phyloP scores from a whole-genome alignment of 2,797 vertebrate genomes.

The Sebastes nivosus region DNA sequence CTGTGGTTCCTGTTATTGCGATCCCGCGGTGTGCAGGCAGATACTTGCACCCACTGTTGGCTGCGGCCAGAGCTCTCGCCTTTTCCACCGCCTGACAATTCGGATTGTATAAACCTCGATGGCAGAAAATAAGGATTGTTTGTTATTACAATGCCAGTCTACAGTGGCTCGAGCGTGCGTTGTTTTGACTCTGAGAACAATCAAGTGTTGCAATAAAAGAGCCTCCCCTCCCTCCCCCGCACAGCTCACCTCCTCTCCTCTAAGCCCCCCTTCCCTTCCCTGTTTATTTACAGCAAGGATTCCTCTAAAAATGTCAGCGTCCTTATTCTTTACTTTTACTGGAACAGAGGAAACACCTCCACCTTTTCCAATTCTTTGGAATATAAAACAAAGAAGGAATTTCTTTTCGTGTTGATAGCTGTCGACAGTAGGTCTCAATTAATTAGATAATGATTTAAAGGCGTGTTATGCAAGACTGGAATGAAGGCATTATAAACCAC shows the following conservation, averaged over 20 bases:
- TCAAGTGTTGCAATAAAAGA: conserved; percentile 70
- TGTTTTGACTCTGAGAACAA: conserved; percentile 82
- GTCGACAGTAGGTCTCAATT: background rate
- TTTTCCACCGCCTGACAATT: conserved; percentile 56
- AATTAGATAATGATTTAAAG: background rate
- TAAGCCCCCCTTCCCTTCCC: conserved; percentile 7
- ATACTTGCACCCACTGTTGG: conserved; percentile 46
- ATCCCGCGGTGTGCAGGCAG: conserved; percentile 53
- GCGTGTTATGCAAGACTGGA: background rate
- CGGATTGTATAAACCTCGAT: conserved; percentile 59
- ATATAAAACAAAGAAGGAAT: background rate
- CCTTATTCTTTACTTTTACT: conserved; percentile 21
- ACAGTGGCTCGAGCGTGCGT: conserved; percentile 55
- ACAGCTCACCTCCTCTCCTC: conserved; percentile 17
- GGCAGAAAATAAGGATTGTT: conserved; percentile 71
- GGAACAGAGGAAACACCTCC: conserved; percentile 18
- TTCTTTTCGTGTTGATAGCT: conserved; percentile 11
- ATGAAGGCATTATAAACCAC: background rate
- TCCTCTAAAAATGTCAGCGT: conserved; percentile 44
- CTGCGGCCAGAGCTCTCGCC: conserved; percentile 13
- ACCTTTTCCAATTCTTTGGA: background rate
- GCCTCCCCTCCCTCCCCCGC: conserved; percentile 25
- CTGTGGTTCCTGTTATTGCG: conserved; percentile 95
- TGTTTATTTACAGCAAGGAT: conserved; percentile 63
- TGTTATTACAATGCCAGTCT: conserved; percentile 76